Conservation (phyloP, 2,113 vertebrate species). For the Columbina picui region DNA sequence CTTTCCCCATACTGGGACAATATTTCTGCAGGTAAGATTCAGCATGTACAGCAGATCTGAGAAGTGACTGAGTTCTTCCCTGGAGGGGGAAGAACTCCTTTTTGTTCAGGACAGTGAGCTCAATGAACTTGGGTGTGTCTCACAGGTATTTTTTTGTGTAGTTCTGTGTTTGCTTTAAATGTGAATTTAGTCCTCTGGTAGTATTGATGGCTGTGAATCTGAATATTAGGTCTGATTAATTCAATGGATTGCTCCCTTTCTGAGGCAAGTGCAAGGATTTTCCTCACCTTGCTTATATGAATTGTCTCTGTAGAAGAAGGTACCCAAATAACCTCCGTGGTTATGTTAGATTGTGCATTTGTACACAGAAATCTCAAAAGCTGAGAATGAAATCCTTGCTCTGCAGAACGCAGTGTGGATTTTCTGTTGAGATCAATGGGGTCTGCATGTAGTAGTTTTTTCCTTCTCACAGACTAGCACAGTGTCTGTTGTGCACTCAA, state of each 20-base stretch:
- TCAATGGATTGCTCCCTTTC: background rate
- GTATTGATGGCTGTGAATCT: accelerated
- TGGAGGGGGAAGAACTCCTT: background rate
- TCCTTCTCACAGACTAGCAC: background rate
- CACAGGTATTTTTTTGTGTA: background rate
- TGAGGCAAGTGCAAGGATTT: background rate
- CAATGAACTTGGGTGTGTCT: background rate
- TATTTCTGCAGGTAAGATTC: constrained; percentile 88
- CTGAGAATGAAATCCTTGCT: background rate
- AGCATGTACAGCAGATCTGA: background rate
- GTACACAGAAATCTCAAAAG: background rate
- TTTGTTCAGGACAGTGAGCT: background rate
- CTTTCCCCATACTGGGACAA: constrained; percentile 93
- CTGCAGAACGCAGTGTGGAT: background rate
- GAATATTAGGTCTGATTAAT: background rate
- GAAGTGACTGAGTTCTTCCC: background rate
- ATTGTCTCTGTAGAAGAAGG: background rate
- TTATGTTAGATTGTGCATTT: background rate
- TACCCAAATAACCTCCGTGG: background rate
- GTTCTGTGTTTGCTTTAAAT: background rate
- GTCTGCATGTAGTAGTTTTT: accelerated
- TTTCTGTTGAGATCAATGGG: background rate
- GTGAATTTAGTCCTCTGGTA: background rate
- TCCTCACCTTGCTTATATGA: background rate
- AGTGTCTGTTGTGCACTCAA: background rate